Percentiles rank a stretch among this genome's conserved stretches.
Conservation (phyloP, 2,888 invertebrate genomes). For the Dasysyrphus tricinctus region DNA sequence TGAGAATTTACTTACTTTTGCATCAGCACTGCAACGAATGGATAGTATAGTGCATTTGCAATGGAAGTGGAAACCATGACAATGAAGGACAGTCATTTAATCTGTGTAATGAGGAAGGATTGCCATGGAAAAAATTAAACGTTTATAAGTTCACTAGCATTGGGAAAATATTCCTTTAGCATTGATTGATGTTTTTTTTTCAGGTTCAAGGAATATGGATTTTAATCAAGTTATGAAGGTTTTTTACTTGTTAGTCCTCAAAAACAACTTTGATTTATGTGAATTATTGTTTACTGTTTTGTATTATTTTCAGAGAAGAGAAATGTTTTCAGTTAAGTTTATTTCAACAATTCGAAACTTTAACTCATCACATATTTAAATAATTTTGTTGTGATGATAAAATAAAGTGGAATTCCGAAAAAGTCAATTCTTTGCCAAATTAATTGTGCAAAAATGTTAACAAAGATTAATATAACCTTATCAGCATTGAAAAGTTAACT, state of each 20-base stretch:
- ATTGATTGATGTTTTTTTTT: not conserved
- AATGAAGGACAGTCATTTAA: not conserved
- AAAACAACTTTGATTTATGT: too few species aligned
- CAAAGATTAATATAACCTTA: too few species aligned
- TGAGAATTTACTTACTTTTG: slow-evolving; percentile 1
- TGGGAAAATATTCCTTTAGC: slow-evolving; percentile 14
- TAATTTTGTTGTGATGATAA: too few species aligned
- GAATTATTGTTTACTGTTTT: not conserved
- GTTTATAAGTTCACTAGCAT: slow-evolving; percentile 9
- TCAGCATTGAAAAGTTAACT: too few species aligned
- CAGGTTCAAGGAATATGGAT: slow-evolving; percentile 20
- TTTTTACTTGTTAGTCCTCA: too few species aligned
- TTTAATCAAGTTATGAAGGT: not conserved
- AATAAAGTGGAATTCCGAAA: too few species aligned
- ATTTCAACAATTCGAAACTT: too few species aligned
- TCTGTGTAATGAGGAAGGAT: not conserved
- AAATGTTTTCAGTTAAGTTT: too few species aligned
- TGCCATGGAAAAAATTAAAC: not conserved
- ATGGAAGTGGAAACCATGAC: not conserved
- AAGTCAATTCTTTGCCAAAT: too few species aligned
- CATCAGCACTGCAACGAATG: slow-evolving; percentile 33
- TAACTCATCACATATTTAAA: too few species aligned
- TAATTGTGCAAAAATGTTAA: too few species aligned
- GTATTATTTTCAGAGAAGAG: too few species aligned
- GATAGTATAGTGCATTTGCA: slow-evolving; percentile 3